Conservation (phyloP, 2,797 vertebrate species). For the Leptodactylus fallax region DNA sequence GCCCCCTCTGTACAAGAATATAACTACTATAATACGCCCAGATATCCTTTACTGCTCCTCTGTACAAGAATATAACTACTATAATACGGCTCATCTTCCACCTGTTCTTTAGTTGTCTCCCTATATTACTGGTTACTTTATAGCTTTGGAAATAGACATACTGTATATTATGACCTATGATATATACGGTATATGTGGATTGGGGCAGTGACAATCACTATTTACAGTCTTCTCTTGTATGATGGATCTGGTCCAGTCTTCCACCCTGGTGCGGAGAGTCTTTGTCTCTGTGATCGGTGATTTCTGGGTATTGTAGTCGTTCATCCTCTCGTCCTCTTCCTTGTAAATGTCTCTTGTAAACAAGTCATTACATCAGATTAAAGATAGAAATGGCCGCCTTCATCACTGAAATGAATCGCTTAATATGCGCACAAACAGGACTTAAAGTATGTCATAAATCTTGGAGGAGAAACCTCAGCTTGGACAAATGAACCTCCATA, state of each 20-base stretch:
- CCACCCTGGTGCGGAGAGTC: neutral
- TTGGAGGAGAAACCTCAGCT: neutral
- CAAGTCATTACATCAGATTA: slow-evolving; percentile 58
- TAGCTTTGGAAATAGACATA: no score
- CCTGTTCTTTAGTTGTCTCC: no score
- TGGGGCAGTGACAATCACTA: no score
- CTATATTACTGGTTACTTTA: no score
- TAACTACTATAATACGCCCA: slow-evolving; percentile 3
- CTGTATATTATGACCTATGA: no score
- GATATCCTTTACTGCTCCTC: no score
- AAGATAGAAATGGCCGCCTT: slow-evolving; percentile 44
- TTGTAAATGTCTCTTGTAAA: slow-evolving; percentile 51
- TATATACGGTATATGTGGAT: no score
- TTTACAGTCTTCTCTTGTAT: no score
- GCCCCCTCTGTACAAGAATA: neutral
- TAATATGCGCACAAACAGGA: slow-evolving; percentile 59
- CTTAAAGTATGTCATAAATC: slow-evolving; percentile 60
- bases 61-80: slow-evolving; percentile 2
- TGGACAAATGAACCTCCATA: slow-evolving; percentile 39
- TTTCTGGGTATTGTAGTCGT: neutral
- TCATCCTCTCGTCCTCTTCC: slow-evolving; percentile 6
- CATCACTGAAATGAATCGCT: slow-evolving; percentile 47
- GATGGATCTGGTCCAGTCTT: no score
- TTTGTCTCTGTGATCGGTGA: neutral
- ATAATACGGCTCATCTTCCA: no score